Evolutionary conservation across 2,888 invertebrate genomes (phyloP).

Genomic region (Pristionchus mayeri): DNA sequence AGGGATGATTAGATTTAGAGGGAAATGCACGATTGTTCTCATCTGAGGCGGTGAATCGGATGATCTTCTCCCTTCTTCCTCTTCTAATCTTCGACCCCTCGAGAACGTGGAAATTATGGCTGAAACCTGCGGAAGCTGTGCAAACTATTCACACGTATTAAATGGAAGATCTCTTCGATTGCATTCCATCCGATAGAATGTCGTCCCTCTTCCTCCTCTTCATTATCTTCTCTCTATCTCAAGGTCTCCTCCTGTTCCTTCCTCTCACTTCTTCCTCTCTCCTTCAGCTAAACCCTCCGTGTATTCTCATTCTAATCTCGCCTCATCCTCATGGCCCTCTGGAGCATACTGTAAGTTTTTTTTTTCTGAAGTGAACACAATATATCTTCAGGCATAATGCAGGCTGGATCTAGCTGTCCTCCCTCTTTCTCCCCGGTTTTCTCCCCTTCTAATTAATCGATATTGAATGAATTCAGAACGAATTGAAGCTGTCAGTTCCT

Average conservation of each 20-base stretch:
- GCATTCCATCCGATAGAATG: not conserved
- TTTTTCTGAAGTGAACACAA: too few relatives aligned
- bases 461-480: not conserved
- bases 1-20: not conserved
- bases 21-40: too few relatives aligned
- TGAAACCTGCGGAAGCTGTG: not conserved
- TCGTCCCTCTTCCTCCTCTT: not conserved
- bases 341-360: slow-evolving; percentile 46
- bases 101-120: not conserved
- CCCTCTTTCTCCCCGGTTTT: not conserved
- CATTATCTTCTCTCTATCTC: not conserved
- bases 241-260: not conserved
- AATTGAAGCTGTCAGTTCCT: slow-evolving; percentile 40
- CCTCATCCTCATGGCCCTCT: slow-evolving; percentile 18
- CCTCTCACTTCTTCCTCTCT: not conserved
- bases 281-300: not conserved
- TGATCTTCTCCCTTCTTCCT: too few relatives aligned
- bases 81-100: not conserved
- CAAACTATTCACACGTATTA: slow-evolving; percentile 16
- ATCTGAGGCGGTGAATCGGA: too few relatives aligned
- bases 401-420: slow-evolving; percentile 22
- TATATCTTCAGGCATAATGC: too few relatives aligned
- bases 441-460: not conserved
- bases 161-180: not conserved
- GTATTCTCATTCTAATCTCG: not conserved